Percentiles rank a stretch among this genome's conserved stretches.
Evolutionary conservation across 2,113 vertebrate species (phyloP).

Genomic region (Tylochromis polylepis): DNA sequence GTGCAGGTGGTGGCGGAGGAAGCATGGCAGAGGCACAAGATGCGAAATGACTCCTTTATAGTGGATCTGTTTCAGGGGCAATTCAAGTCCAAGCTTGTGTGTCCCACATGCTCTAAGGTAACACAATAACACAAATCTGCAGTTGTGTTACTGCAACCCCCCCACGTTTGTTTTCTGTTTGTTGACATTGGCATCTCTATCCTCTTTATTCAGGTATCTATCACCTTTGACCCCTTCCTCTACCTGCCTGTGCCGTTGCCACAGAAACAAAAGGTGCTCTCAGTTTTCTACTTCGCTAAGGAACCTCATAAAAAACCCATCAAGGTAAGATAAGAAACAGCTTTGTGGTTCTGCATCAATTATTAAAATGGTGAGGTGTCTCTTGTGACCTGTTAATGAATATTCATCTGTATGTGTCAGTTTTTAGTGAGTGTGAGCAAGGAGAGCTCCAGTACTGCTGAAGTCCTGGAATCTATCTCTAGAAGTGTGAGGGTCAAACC

Average conservation of each 20-base stretch:
- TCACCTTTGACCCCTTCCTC: constrained; percentile 97
- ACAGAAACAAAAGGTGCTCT: constrained; percentile 96
- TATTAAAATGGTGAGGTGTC: neutral
- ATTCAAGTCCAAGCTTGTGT: constrained; percentile 98
- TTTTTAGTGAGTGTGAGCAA: constrained; percentile 96
- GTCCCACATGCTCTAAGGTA: constrained; percentile 96
- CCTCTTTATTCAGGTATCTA: constrained; percentile 83
- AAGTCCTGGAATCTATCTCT: constrained; percentile 90
- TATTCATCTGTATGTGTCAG: constrained; percentile 55
- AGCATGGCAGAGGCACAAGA: constrained; percentile 97
- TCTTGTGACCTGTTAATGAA: neutral
- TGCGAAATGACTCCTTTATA: constrained; percentile 97
- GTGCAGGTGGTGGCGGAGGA: constrained; percentile 93
- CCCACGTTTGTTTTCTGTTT: neutral
- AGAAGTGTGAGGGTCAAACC: constrained; percentile 84
- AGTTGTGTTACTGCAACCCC: neutral
- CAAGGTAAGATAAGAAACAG: constrained; percentile 76
- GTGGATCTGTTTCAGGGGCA: constrained; percentile 99
- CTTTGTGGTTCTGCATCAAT: neutral
- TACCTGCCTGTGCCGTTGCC: constrained; percentile 94
- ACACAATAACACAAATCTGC: constrained; percentile 40
- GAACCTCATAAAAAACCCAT: constrained; percentile 95
- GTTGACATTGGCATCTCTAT: neutral
- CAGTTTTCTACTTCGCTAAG: constrained; percentile 91
- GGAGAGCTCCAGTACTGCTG: constrained; percentile 88